Base-by-base conservation (phyloP, 2,888 invertebrate species). In the Allophyes oxyacanthae region DNA sequence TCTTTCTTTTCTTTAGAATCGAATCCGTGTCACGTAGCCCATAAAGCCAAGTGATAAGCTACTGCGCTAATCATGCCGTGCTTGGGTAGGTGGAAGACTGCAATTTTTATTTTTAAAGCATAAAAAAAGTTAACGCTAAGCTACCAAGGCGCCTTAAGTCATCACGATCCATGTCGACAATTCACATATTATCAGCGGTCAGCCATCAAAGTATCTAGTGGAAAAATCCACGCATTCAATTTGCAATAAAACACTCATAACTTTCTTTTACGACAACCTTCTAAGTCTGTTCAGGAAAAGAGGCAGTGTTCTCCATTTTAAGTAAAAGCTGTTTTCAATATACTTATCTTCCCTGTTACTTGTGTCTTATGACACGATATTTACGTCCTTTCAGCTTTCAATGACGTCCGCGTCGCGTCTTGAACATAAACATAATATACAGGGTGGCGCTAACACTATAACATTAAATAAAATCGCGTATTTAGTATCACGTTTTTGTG, bases 141-240 rank as follows among this genome's bases (percentile, higher is more conserved):
- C 3, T n/a, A n/a, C n/a, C n/a, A n/a, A n/a, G n/a, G n/a, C n/a
- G n/a, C n/a, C n/a, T 20, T 20, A 20, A 20, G 20, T 4, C 20
- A 20, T 4, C 20, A 56, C 30, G 5, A 30, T 41, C 13, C 43
- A 32, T 44, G 32, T 20, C 30, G 48, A 63, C 30, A 41, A 59
- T 8, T 44, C 44, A 44, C n/a, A 33, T 43, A 61, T 41, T 20
- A 14, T 25, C 2, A 20, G 2, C 20, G 2, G 20, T 4, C 20
- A 20, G 20, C 45, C 52, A 36, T 54, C 37, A 61, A 53, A 68
- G 38, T 9, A 14, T 49, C 36, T 38, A 28, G 28, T 49, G 48
- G 69, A 68, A 68, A 64, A 49, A 64, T 68, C 28, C 44, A 68
- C 63, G 49, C 69, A 53, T 56, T 45, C 70, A 69, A 65, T 65